Evolutionary conservation across 2,888 invertebrate genomes (phyloP).

Genomic region (Theodoxus fluviatilis): DNA sequence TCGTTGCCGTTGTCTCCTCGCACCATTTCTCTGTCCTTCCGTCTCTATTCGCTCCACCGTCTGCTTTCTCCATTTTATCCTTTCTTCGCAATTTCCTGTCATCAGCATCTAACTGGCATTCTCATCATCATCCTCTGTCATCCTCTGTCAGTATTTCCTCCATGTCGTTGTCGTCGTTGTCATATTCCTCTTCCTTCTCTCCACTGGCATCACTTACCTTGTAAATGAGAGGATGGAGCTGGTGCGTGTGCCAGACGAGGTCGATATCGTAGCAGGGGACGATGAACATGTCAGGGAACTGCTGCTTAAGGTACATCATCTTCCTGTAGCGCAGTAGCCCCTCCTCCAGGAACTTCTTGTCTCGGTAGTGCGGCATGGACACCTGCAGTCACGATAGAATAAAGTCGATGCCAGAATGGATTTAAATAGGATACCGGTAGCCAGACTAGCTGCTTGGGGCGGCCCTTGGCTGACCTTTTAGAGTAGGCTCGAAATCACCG

Average conservation of each 20-base stretch:
- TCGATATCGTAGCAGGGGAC: slow-evolving; percentile 69
- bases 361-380: slow-evolving; percentile 67
- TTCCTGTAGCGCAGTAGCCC: slow-evolving; percentile 64
- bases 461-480: slow-evolving; percentile 17
- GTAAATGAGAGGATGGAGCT: slow-evolving; percentile 64
- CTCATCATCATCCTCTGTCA: no score
- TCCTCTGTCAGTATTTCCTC: no score
- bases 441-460: slow-evolving; percentile 9
- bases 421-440: not conserved
- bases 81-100: no score
- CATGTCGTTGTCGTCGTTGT: no score
- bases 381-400: slow-evolving; percentile 54
- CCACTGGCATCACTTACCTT: no score
- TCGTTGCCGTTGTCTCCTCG: no score
- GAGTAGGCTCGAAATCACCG: no score
- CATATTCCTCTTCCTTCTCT: no score
- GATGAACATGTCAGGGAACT: slow-evolving; percentile 65
- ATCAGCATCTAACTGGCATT: no score
- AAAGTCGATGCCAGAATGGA: slow-evolving; percentile 28
- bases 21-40: no score
- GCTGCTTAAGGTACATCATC: slow-evolving; percentile 64
- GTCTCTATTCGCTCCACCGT: no score
- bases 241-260: slow-evolving; percentile 68
- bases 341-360: slow-evolving; percentile 63
- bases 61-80: no score